Evolutionary conservation across 2,888 invertebrate genomes (phyloP), one percentile per base, ranked within the genome.

Genomic region (Eurois occulta): DNA sequence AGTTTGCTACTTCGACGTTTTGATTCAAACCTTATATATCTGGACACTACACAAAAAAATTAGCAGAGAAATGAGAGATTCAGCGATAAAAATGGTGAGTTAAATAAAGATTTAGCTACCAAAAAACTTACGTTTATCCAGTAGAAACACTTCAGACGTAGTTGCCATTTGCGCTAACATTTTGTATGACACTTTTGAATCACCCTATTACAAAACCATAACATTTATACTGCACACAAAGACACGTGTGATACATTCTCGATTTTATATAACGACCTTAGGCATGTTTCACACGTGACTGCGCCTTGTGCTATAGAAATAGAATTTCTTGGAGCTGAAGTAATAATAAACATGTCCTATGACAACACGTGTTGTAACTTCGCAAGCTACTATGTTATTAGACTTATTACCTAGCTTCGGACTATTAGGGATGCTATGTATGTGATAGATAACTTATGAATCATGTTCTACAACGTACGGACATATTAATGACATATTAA

Each of bases 261-360:
- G 35, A 64, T 38, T 64, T 64, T 38, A 64, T 38, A 38, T 38
- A 64, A 24, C 35, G 11, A 5, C 21, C 55, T 55, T 4, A 1
- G 62, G 35, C 24, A 24, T 38, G 35, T 64, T 64, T 24, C 38
- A 24, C 35, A 64, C 24, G 38, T 62, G 62, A 35, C 35, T 18
- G 5, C 24, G 13, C 24, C 24, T 38, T 24, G 10, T 64, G 13
- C 11, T 35, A 10, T 35, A 24, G 24, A 35, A 24, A 64, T 35
- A 72, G 55, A 72, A 72, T 41, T 66, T 41, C 38, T 21, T 62
- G 18, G 46, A 32, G 28, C 28, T 79, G 35, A 35, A 62, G 32
- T 16, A 18, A 72, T 72, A 41, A 52, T 68, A 74, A 79, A 81
- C 66, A 79, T 55, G 7, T 18, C 32, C 16, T 38, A 16, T 62